Evolutionary conservation across 2,113 vertebrate species (phyloP), one percentile per base, ranked within the genome.

Genomic region (Stigmatopora nigra): DNA sequence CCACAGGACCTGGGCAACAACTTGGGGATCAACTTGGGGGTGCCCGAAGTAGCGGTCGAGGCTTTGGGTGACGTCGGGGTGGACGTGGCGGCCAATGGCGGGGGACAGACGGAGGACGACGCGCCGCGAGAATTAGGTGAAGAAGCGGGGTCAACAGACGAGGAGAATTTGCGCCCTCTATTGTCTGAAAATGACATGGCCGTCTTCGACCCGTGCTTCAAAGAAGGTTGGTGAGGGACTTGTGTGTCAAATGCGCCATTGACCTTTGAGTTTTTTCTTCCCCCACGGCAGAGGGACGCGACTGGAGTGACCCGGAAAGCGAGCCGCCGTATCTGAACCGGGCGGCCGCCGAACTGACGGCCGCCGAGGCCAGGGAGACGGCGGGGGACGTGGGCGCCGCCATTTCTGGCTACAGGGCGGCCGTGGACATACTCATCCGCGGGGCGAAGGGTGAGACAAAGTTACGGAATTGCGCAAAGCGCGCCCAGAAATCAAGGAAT

Each of bases 191-290:
- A 87, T 0, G 94, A 96, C 78, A 73, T 96, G 45, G 93, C 93
- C 12, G 88, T 92, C 45, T 96, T 96, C 45, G 94, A 96, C 72
- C 94, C 94, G 19, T 95, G 93, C 85, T 90, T 86, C 70, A 92
- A 90, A 85, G 84, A 90, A 89, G 93, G 93, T 95, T 68, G 77
- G 57, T 19, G 14, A 36, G 25, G 25, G 25, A 31, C 25, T 31
- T 3, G 25, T 31, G 6, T 4, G 19, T n/a, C 10, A 5, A 31
- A 31, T 3, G 25, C 25, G 25, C 25, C 25, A 3, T 31, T 31
- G 25, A 31, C 25, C 2, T 31, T 31, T 31, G 25, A 31, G 25
- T 31, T 31, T 31, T 31, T 31, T 31, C 3, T 31, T 31, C 3
- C 3, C 25, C 25, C 25, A 3, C 25, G 25, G 3, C 25, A 31